Percentiles rank a stretch among this genome's conserved stretches.
phyloP scores from a whole-genome alignment of 2,888 invertebrate species.

The Amblyteles armatorius region DNA sequence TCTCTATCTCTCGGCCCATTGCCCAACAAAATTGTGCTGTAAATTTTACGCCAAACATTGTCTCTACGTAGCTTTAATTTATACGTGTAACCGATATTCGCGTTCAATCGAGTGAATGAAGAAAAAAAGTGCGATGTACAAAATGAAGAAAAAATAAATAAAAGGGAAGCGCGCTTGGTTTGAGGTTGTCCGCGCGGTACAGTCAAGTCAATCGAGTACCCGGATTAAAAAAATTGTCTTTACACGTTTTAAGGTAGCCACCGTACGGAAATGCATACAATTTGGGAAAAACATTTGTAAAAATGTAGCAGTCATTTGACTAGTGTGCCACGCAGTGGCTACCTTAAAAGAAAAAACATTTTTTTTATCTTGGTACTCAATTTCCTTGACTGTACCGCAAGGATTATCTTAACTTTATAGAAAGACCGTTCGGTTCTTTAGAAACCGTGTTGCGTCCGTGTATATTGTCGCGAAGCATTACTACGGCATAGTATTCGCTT shows the following conservation, averaged over 20 bases:
- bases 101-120: conserved; percentile 16
- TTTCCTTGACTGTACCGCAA: too few species aligned
- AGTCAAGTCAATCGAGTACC: too few species aligned
- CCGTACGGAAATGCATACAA: too few species aligned
- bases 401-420: not conserved
- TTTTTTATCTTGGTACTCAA: too few species aligned
- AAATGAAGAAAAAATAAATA: not conserved
- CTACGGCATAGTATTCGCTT: conserved; percentile 43
- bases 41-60: conserved; percentile 38
- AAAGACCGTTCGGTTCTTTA: conserved; percentile 16
- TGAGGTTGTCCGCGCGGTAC: not conserved
- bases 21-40: conserved; percentile 67
- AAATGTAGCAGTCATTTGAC: too few species aligned
- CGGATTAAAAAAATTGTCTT: too few species aligned
- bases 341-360: too few species aligned
- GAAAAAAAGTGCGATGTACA: conserved; percentile 1
- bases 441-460: conserved; percentile 19
- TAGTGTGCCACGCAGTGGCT: too few species aligned
- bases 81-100: not conserved
- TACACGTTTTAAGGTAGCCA: too few species aligned
- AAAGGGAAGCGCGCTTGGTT: conserved; percentile 7
- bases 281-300: not conserved
- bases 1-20: conserved; percentile 59
- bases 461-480: conserved; percentile 44
- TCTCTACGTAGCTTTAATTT: conserved; percentile 13